Conservation (phyloP, 2,797 vertebrate genomes). For the Stomatorhinus walkeri region DNA sequence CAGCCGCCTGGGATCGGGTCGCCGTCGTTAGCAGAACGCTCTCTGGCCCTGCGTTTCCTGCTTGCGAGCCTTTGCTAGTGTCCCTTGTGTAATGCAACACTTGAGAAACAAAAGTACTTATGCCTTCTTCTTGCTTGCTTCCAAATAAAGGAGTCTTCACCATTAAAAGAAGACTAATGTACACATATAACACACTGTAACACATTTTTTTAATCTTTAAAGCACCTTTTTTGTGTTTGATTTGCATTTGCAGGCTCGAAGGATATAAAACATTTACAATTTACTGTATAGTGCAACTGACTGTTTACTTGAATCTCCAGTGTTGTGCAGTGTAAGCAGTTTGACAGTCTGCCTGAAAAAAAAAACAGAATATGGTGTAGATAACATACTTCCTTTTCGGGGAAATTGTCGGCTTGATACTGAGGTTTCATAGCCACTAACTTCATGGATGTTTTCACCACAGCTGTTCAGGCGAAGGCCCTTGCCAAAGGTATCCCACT, state of each 20-base stretch:
- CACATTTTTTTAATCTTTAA: not conserved
- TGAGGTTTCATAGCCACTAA: not conserved
- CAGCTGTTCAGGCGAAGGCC: not conserved
- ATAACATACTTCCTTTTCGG: not conserved
- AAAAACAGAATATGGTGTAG: not conserved
- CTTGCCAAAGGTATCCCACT: not conserved
- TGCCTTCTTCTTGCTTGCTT: not conserved
- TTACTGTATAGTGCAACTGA: not conserved
- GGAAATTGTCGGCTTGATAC: not conserved
- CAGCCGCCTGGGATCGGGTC: constrained; percentile 57
- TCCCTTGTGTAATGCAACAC: not conserved
- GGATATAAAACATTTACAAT: not conserved
- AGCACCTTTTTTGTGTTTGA: not conserved
- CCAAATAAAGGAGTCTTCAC: not conserved
- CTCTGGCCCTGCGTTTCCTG: not conserved
- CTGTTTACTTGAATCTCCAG: not conserved
- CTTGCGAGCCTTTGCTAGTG: not conserved
- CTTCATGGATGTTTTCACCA: not conserved
- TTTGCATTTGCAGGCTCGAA: not conserved
- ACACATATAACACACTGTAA: not conserved
- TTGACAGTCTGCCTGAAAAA: not conserved
- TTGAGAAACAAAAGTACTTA: not conserved
- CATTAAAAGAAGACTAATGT: not conserved
- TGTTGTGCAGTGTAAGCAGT: not conserved
- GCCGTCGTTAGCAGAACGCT: constrained; percentile 34